These are phyloP conservation scores for Channa argus DNA, from an alignment of 2,113 vertebrate species.

Conservation along the genomic window DNA sequence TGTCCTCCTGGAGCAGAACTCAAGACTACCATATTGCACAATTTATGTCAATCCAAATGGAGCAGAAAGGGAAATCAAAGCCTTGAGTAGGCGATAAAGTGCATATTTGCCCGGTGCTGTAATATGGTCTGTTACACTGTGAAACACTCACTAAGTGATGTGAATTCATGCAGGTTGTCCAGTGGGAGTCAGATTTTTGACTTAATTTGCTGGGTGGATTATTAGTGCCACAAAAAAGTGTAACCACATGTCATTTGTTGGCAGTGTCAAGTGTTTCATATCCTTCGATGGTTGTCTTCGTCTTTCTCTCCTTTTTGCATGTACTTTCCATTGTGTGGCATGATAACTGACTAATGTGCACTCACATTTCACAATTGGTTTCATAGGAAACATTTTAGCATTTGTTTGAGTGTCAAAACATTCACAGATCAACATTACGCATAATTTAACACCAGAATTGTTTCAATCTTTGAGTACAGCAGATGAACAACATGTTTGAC, in stretches of 20 bases:
- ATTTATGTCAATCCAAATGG: conserved; percentile 74
- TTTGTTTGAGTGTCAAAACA: conserved; percentile 4
- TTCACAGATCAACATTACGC: neutral
- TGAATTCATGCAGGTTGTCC: conserved; percentile 54
- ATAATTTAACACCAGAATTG: neutral
- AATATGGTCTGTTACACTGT: conserved; percentile 68
- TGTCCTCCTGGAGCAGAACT: conserved; percentile 67
- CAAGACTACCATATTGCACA: conserved; percentile 61
- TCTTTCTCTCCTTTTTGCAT: neutral
- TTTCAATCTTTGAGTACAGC: neutral
- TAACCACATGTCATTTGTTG: conserved; percentile 38
- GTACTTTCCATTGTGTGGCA: neutral
- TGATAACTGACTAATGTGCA: neutral
- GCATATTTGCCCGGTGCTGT: conserved; percentile 75
- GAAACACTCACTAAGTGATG: conserved; percentile 60
- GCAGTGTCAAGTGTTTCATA: conserved; percentile 33
- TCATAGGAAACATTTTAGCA: neutral
- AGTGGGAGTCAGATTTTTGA: conserved; percentile 23
- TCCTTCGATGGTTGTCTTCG: conserved; percentile 3
- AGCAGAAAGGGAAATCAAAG: conserved; percentile 74
- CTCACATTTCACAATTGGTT: conserved; percentile 6
- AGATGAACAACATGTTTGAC: neutral
- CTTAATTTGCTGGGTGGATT: conserved; percentile 24
- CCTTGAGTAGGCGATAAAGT: conserved; percentile 74
- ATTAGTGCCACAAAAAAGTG: conserved; percentile 28